These are phyloP conservation scores for Idris sp. DNA, from an alignment of 1,140 invertebrate genomes.

Conservation along the genomic window DNA sequence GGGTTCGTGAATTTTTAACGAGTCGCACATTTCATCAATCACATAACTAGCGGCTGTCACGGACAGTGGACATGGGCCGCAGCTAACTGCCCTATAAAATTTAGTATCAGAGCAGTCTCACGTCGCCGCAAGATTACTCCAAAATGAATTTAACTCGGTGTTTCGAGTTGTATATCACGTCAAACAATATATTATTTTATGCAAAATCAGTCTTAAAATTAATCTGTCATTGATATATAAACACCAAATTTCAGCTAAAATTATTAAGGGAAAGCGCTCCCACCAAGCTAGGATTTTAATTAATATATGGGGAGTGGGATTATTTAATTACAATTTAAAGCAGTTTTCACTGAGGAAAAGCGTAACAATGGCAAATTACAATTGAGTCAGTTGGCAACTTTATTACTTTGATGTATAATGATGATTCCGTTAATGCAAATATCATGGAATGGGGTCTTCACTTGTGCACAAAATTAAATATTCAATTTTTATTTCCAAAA, in stretches of 20 bases:
- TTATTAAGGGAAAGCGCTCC: too few species aligned
- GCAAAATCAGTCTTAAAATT: slow-evolving; percentile 33
- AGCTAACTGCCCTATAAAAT: slow-evolving; percentile 48
- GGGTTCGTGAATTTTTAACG: slow-evolving; percentile 61
- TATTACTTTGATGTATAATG: slow-evolving; percentile 7
- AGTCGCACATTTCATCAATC: slow-evolving; percentile 57
- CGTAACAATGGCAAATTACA: slow-evolving; percentile 8
- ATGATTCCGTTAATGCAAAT: background rate
- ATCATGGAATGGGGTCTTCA: too few species aligned
- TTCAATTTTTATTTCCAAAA: slow-evolving; percentile 29
- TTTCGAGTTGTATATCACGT: slow-evolving; percentile 32
- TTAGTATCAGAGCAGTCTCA: slow-evolving; percentile 54
- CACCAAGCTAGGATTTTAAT: slow-evolving; percentile 1
- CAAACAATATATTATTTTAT: too few species aligned
- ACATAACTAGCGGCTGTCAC: slow-evolving; percentile 50
- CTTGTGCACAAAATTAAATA: too few species aligned
- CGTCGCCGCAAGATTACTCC: slow-evolving; percentile 52
- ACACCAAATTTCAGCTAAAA: too few species aligned
- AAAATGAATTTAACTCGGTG: slow-evolving; percentile 48
- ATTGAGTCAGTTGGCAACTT: background rate
- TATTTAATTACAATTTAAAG: slow-evolving; percentile 7
- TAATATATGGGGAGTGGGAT: slow-evolving; percentile 3
- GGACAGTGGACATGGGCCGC: slow-evolving; percentile 55
- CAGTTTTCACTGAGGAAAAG: background rate
- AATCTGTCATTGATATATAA: too few species aligned